Conservation (phyloP, 2,113 vertebrate species). For the Baryphthengus martii region DNA sequence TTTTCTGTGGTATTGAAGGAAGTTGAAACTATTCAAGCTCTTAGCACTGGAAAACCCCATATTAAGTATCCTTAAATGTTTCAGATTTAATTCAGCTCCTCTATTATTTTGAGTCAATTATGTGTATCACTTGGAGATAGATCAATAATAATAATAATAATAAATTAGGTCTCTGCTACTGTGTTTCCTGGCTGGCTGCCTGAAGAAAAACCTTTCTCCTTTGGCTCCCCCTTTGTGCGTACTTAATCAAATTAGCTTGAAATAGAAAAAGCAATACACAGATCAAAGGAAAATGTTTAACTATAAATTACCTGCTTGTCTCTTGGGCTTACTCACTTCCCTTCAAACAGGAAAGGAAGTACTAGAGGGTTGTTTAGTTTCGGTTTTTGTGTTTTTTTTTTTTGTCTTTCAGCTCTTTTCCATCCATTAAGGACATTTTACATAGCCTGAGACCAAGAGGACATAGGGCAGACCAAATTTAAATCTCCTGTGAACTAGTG, state of each 20-base stretch:
- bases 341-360: not conserved
- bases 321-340: not conserved
- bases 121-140: conserved; percentile 2
- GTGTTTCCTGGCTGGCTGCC: conserved; percentile 20
- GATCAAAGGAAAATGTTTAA: conserved; percentile 64
- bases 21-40: not conserved
- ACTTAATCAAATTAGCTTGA: conserved; percentile 60
- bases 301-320: conserved; percentile 22
- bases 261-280: conserved; percentile 49
- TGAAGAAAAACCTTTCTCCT: conserved; percentile 10
- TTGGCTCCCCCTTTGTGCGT: not conserved
- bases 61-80: not conserved
- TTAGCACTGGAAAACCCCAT: not conserved
- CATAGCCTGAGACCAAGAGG: not conserved
- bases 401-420: not conserved
- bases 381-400: no score
- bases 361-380: accelerated
- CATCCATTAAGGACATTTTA: not conserved
- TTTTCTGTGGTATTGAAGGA: not conserved
- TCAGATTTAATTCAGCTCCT: conserved; percentile 23
- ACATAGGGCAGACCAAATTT: not conserved
- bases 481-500: not conserved
- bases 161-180: not conserved
- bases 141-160: conserved; percentile 46
- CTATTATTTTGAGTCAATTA: conserved; percentile 58